These are phyloP conservation scores for Sus scrofa DNA, from an alignment of 2,113 vertebrate species.

Conservation along the genomic window DNA sequence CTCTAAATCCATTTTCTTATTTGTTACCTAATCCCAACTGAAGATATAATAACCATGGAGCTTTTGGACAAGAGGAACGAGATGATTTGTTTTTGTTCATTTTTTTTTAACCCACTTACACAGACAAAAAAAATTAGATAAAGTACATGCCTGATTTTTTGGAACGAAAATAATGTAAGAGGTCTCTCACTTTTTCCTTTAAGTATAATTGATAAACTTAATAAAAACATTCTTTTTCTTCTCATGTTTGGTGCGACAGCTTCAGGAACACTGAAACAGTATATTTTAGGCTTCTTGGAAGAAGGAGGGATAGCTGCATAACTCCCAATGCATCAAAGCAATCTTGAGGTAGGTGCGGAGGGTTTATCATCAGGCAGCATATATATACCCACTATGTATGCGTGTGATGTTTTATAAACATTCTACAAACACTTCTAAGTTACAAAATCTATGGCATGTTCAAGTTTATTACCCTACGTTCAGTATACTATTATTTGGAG, in stretches of 20 bases:
- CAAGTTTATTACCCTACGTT: background rate
- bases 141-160: background rate
- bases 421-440: background rate
- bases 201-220: background rate
- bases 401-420: background rate
- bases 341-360: background rate
- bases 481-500: background rate
- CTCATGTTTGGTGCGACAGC: background rate
- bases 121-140: conserved; percentile 26
- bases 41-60: background rate
- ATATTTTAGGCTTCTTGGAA: background rate
- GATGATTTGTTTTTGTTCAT: background rate
- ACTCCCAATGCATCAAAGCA: background rate
- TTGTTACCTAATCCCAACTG: conserved; percentile 28
- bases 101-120: background rate
- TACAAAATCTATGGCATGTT: background rate
- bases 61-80: background rate
- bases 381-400: background rate
- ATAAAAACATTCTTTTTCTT: background rate
- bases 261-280: background rate
- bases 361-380: background rate
- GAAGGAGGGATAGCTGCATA: background rate
- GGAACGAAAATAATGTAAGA: conserved; percentile 19
- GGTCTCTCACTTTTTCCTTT: background rate
- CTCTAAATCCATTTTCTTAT: conserved; percentile 27